phyloP scores from a whole-genome alignment of 2,888 invertebrate species.

The Drosophila infuscata region DNA sequence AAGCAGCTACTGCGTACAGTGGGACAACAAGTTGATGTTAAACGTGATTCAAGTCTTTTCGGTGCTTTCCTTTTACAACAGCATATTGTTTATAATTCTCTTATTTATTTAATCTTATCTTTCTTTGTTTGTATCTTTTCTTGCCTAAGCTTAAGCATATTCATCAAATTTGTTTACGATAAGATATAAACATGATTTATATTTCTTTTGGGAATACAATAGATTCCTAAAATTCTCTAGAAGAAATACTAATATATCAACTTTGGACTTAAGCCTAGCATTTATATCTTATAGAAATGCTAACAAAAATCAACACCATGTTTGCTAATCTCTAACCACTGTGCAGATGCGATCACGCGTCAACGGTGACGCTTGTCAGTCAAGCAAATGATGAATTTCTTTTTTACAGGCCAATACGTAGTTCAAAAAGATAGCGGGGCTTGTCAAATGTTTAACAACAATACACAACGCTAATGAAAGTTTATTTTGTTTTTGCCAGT shows the following conservation, averaged over 20 bases:
- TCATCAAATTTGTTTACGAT: neutral
- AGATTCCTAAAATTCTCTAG: neutral
- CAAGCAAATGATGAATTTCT: constrained; percentile 73
- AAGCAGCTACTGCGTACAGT: constrained; percentile 44
- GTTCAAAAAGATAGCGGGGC: constrained; percentile 51
- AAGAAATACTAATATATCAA: neutral
- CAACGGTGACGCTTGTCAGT: constrained; percentile 53
- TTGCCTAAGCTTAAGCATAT: neutral
- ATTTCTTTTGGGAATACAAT: neutral
- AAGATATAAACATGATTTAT: neutral
- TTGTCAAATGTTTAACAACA: constrained; percentile 65
- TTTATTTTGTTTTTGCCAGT: constrained; percentile 40
- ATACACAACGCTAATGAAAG: constrained; percentile 69
- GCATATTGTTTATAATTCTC: neutral
- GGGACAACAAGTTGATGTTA: constrained; percentile 10
- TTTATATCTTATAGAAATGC: neutral
- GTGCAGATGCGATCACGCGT: constrained; percentile 44
- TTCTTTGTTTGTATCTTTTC: neutral
- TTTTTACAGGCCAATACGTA: constrained; percentile 66
- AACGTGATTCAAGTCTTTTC: neutral
- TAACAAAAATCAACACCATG: neutral
- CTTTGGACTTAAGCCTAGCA: neutral
- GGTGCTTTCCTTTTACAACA: neutral
- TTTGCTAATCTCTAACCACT: constrained; percentile 37
- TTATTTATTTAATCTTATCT: neutral